Evolutionary conservation across 1,140 invertebrate genomes (phyloP).

Genomic region (Armadillidium nasatum): DNA sequence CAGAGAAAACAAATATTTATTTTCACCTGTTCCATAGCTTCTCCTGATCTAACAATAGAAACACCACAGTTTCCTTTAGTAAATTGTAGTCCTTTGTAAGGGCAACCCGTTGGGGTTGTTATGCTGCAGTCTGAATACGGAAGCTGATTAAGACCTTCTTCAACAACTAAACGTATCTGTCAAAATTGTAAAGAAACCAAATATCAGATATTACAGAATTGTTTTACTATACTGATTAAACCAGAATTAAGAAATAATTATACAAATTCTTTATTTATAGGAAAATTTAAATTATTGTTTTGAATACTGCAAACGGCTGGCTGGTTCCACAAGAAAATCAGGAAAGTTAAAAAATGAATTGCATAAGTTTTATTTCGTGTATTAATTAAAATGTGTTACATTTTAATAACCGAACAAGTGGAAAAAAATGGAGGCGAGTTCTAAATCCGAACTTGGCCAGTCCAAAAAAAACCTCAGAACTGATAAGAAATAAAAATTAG

Average conservation of each 20-base stretch:
- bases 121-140: slow-evolving; percentile 85
- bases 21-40: slow-evolving; percentile 91
- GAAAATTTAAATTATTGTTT: neutral
- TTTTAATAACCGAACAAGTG: too few species aligned
- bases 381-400: too few species aligned
- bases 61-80: slow-evolving; percentile 91
- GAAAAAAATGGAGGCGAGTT: too few species aligned
- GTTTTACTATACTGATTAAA: neutral
- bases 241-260: neutral
- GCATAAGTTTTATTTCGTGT: too few species aligned
- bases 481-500: too few species aligned
- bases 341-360: too few species aligned
- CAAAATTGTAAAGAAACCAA: slow-evolving; percentile 26
- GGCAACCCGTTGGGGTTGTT: slow-evolving; percentile 84
- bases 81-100: slow-evolving; percentile 78
- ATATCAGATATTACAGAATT: neutral
- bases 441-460: too few species aligned
- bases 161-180: slow-evolving; percentile 89
- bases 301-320: too few species aligned
- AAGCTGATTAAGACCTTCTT: slow-evolving; percentile 95
- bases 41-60: slow-evolving; percentile 88
- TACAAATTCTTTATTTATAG: neutral
- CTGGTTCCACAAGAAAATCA: too few species aligned
- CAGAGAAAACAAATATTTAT: neutral
- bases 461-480: too few species aligned